phyloP scores from a whole-genome alignment of 2,797 vertebrate species.

The Anniella stebbinsi region DNA sequence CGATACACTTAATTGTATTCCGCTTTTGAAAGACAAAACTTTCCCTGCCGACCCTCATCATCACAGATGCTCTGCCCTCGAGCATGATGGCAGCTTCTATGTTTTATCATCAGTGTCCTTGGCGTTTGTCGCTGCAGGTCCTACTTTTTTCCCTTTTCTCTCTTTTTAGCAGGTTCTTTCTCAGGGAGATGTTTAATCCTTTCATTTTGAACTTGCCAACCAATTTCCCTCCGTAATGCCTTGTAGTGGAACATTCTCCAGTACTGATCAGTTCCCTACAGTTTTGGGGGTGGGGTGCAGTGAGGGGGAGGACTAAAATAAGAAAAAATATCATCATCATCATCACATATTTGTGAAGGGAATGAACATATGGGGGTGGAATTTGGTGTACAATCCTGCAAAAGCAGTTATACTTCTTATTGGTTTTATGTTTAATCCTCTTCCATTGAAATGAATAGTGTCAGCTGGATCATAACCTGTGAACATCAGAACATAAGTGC shows the following conservation, averaged over 20 bases:
- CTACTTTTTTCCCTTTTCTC: background rate
- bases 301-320: background rate
- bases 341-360: background rate
- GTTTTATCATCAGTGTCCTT: background rate
- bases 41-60: slow-evolving; percentile 7
- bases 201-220: slow-evolving; percentile 30
- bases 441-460: background rate
- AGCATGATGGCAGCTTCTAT: background rate
- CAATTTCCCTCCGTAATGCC: slow-evolving; percentile 29
- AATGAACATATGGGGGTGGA: background rate
- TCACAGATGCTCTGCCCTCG: slow-evolving; percentile 12
- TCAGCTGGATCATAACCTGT: background rate
- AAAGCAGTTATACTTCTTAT: background rate
- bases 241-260: background rate
- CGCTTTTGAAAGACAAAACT: slow-evolving; percentile 16
- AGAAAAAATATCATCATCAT: no score
- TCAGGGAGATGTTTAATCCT: slow-evolving; percentile 9
- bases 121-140: slow-evolving; percentile 1
- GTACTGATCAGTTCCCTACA: background rate
- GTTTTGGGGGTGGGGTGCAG: background rate
- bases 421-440: background rate
- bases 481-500: no score
- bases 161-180: background rate
- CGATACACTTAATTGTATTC: slow-evolving; percentile 10
- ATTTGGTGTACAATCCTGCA: background rate